Evolutionary conservation across 2,113 vertebrate genomes (phyloP).

Genomic region (Mola mola): DNA sequence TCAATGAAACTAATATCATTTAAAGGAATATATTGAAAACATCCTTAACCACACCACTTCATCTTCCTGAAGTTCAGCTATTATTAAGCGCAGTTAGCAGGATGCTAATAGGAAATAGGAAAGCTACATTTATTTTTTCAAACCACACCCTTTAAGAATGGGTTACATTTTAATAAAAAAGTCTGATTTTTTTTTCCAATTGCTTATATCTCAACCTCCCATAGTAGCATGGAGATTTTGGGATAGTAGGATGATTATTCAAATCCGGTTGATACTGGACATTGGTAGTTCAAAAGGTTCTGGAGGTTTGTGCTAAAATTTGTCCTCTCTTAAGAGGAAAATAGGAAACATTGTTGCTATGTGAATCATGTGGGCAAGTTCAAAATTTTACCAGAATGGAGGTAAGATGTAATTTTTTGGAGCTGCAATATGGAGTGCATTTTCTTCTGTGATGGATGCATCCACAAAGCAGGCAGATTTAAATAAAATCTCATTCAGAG

Average conservation of each 20-base stretch:
- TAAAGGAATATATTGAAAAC: too few relatives aligned
- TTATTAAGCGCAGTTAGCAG: not conserved
- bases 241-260: conserved; percentile 69
- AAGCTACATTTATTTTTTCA: too few relatives aligned
- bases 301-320: conserved; percentile 21
- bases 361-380: conserved; percentile 28
- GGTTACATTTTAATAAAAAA: not conserved
- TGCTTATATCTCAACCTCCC: conserved; percentile 33
- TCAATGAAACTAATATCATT: too few relatives aligned
- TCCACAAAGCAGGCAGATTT: conserved; percentile 26
- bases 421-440: too few relatives aligned
- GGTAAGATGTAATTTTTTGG: conserved; percentile 31
- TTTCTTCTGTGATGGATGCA: conserved; percentile 13
- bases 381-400: conserved; percentile 21
- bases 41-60: too few relatives aligned
- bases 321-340: too few relatives aligned
- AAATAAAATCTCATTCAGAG: conserved; percentile 33
- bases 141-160: too few relatives aligned
- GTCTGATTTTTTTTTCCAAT: conserved; percentile 25
- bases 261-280: conserved; percentile 50
- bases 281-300: conserved; percentile 31
- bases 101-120: conserved; percentile 21
- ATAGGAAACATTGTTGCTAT: conserved; percentile 17
- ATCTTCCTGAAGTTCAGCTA: too few relatives aligned
- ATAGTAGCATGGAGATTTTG: conserved; percentile 43